Conservation (phyloP, 1,140 invertebrate genomes). For the Spodoptera frugiperda region DNA sequence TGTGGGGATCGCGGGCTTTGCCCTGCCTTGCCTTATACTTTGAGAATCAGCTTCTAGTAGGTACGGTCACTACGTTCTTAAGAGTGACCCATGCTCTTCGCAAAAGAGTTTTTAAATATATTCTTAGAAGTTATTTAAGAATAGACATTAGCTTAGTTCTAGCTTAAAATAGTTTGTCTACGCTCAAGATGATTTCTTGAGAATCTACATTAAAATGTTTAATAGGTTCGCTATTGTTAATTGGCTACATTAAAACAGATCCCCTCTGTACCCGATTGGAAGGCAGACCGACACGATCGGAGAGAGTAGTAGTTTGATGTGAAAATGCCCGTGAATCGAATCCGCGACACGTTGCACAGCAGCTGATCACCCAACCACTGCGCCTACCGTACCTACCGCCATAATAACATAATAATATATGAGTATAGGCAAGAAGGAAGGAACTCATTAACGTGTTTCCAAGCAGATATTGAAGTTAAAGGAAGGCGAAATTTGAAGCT, state of each 20-base stretch:
- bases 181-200: not conserved
- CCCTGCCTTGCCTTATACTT: slow-evolving; percentile 15
- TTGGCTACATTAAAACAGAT: not conserved
- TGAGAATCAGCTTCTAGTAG: slow-evolving; percentile 31
- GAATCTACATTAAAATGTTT: not conserved
- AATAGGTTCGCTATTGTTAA: too few relatives aligned
- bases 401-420: too few relatives aligned
- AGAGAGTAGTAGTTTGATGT: too few relatives aligned
- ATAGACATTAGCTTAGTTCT: not conserved
- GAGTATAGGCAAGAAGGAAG: not conserved
- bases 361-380: too few relatives aligned
- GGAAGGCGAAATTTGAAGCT: slow-evolving; percentile 1
- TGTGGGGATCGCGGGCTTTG: slow-evolving; percentile 17
- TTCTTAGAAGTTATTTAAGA: slow-evolving; percentile 1
- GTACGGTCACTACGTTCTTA: slow-evolving; percentile 21
- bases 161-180: not conserved
- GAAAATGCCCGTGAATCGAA: too few relatives aligned
- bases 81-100: slow-evolving; percentile 31
- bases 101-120: slow-evolving; percentile 23
- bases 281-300: too few relatives aligned
- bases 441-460: slow-evolving; percentile 1
- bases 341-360: too few relatives aligned
- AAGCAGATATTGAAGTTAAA: not conserved
- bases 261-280: too few relatives aligned
- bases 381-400: too few relatives aligned